phyloP scores from a whole-genome alignment of 2,888 invertebrate species.

The Exephanes ischioxanthus region DNA sequence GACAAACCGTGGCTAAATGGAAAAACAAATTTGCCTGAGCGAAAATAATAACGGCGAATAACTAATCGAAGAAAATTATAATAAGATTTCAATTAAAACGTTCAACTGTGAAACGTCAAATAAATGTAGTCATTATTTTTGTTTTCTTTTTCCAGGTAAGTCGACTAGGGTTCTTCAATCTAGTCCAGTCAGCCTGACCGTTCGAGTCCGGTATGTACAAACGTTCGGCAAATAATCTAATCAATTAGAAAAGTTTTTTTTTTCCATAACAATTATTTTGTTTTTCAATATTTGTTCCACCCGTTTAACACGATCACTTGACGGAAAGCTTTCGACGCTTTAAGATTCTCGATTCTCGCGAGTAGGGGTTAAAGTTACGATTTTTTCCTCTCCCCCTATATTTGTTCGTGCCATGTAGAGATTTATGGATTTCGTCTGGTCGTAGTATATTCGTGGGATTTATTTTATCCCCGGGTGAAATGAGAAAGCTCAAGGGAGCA shows the following conservation, averaged over 20 bases:
- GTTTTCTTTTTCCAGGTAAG: conserved; percentile 8
- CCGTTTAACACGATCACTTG: neutral
- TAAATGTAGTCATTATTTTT: neutral
- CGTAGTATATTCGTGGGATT: conserved; percentile 48
- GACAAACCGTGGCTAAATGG: too few species aligned
- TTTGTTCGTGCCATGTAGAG: conserved; percentile 21
- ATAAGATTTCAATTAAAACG: neutral
- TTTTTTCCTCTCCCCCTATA: neutral
- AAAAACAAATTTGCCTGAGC: neutral
- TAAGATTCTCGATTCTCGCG: neutral
- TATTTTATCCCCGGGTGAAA: conserved; percentile 37
- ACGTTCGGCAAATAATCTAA: neutral
- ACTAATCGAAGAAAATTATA: too few species aligned
- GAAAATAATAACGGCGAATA: neutral
- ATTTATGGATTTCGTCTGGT: conserved; percentile 41
- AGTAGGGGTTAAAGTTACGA: neutral
- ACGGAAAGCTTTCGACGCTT: neutral
- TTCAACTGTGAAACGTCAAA: neutral
- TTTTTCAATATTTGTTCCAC: neutral
- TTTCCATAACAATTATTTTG: neutral
- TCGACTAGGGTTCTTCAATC: neutral
- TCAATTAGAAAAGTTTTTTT: neutral
- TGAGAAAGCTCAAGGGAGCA: conserved; percentile 37
- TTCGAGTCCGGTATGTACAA: neutral
- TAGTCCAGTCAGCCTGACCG: neutral